A percentile compares a stretch with the other conserved stretches of the same genome.
phyloP scores from a whole-genome alignment of 2,797 vertebrate genomes.

The Decapterus maruadsi region DNA sequence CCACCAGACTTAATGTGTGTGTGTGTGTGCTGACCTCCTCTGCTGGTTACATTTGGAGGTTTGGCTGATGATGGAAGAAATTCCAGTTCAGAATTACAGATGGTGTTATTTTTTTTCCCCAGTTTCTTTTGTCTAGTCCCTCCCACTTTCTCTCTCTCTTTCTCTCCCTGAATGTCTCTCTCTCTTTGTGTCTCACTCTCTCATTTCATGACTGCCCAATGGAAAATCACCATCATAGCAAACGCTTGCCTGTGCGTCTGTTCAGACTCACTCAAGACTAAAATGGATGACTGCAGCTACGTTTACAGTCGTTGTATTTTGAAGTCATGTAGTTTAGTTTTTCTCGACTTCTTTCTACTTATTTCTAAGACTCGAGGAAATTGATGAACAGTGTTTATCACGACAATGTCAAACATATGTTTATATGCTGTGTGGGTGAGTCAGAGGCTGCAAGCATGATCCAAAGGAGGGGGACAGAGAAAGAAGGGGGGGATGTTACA shows the following conservation, averaged over 20 bases:
- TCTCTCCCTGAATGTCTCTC: slow-evolving; percentile 1
- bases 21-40: slow-evolving; percentile 48
- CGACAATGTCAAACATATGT: slow-evolving; percentile 29
- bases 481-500: neutral
- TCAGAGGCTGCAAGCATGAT: slow-evolving; percentile 34
- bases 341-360: slow-evolving; percentile 4
- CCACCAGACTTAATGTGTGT: slow-evolving; percentile 15
- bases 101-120: slow-evolving; percentile 73
- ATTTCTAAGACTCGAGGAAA: slow-evolving; percentile 16
- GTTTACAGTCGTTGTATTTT: slow-evolving; percentile 20
- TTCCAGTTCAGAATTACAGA: slow-evolving; percentile 85
- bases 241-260: slow-evolving; percentile 49
- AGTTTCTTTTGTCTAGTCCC: slow-evolving; percentile 83
- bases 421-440: slow-evolving; percentile 43
- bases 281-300: neutral
- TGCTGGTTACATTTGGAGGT: slow-evolving; percentile 74
- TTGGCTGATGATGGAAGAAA: slow-evolving; percentile 84
- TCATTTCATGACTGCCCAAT: slow-evolving; percentile 62
- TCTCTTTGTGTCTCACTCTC: slow-evolving; percentile 42
- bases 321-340: slow-evolving; percentile 2
- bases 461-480: slow-evolving; percentile 4
- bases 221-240: slow-evolving; percentile 86
- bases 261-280: slow-evolving; percentile 34
- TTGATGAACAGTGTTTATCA: slow-evolving; percentile 34
- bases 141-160: slow-evolving; percentile 61